Base-by-base conservation (phyloP, 2,797 vertebrate species). In the Pteropus rufus region DNA sequence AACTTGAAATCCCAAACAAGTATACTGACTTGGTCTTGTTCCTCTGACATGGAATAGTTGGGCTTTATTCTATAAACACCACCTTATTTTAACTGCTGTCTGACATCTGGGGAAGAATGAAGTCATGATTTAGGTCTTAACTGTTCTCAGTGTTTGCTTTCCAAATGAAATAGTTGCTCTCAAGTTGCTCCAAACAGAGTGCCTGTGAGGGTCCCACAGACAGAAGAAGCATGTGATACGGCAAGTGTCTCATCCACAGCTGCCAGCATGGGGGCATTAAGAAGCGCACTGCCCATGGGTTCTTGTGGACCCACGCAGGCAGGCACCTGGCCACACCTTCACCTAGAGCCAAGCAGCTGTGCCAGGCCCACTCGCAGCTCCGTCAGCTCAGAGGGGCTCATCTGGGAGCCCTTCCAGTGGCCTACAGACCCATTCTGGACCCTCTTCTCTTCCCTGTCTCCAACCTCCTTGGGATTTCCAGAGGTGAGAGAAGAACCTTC, bases 71-170 rank as follows among this genome's bases (percentile, higher is more conserved):
- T n/a, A 73, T 16, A 76, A 81, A 79, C 2, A 65, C 7, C 34
- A 62, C 26, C 65, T 95, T 23, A 69, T 93, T 93, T 83, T 93
- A 83, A 84, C 65, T 93, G 67, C 19, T 62, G 10, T 49, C 44
- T 88, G 73, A 84, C 41, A 83, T 89, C 82, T 91, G 31, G 34
- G 64, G 41, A 70, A 91, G 75, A 95, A 96, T 54, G 3, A 75
- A 64, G 34, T 0, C 1, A 92, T 46, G 14, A 36, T 44, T 86
- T 89, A 52, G 23, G 44, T 83, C 92, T 90, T 67, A 92, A 75
- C 86, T 70, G 12, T 34, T 21, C 16, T 10, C 23, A 84, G 44
- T 15, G 73, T 88, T 75, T 34, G 44, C 41, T 89, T 62, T 86
- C 73, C 70, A 92, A 31, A 56, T 60, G 23, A 65, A 56, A 65